A percentile compares a stretch with the other conserved stretches of the same genome.
Conservation (phyloP, 1,140 invertebrate genomes). For the Diorhabda sublineata region DNA sequence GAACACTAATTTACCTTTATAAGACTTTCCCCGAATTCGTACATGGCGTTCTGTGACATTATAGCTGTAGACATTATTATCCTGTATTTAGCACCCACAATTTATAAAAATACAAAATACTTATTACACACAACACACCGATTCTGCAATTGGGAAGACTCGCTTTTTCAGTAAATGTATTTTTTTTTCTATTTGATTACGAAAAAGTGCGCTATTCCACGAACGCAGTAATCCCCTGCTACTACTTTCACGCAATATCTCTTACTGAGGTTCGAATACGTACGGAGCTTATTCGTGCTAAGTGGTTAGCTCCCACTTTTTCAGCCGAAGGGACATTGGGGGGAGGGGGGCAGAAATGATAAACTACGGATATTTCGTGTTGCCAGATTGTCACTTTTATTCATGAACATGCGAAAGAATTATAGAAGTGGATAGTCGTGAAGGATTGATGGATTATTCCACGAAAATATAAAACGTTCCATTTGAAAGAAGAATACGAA, state of each 20-base stretch:
- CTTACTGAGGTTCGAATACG: conserved; percentile 7
- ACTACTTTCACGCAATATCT: conserved; percentile 22
- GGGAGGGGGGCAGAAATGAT: neutral
- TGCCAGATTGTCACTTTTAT: too few species aligned
- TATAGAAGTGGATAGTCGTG: too few species aligned
- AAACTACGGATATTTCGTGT: too few species aligned
- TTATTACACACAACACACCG: conserved; percentile 35
- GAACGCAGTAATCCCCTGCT: conserved; percentile 38
- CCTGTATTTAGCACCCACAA: conserved; percentile 32
- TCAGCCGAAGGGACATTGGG: conserved; percentile 5
- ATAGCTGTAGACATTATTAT: conserved; percentile 45
- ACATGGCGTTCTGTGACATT: conserved; percentile 45
- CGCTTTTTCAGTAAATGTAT: conserved; percentile 26
- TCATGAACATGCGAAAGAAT: too few species aligned
- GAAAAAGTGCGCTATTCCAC: conserved; percentile 39
- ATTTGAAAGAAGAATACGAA: too few species aligned
- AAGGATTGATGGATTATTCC: too few species aligned
- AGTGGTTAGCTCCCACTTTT: conserved; percentile 17
- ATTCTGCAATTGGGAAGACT: conserved; percentile 42
- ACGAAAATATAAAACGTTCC: too few species aligned
- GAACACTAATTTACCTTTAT: conserved; percentile 38
- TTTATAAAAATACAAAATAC: conserved; percentile 24
- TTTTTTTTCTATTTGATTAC: conserved; percentile 24
- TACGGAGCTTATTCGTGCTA: neutral
- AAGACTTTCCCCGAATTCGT: conserved; percentile 45